Evolutionary conservation across 2,113 vertebrate species (phyloP).

Genomic region (Ptilorrhoa leucosticta): DNA sequence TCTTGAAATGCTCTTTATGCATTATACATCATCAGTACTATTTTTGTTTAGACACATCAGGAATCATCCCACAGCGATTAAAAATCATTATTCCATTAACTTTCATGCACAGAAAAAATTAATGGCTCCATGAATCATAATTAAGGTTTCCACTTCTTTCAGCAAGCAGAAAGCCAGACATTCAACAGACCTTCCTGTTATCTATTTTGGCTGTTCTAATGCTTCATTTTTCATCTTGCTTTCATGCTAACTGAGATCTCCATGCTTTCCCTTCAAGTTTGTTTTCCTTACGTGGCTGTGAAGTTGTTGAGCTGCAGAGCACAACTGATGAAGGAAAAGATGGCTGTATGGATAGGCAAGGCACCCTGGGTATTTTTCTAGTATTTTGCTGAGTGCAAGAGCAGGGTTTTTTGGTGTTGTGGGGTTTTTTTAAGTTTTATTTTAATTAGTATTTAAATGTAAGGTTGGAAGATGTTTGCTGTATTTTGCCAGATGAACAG

Average conservation of each 20-base stretch:
- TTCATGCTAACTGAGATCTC: slow-evolving; percentile 12
- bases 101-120: slow-evolving; percentile 58
- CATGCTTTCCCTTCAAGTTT: not conserved
- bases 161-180: slow-evolving; percentile 50
- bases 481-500: not conserved
- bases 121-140: slow-evolving; percentile 72
- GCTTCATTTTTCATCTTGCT: slow-evolving; percentile 55
- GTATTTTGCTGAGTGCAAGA: not conserved
- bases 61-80: slow-evolving; percentile 62
- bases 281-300: not conserved
- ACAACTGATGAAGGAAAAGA: not conserved
- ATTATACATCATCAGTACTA: slow-evolving; percentile 49
- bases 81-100: slow-evolving; percentile 77
- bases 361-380: not conserved
- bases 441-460: not conserved
- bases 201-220: slow-evolving; percentile 11
- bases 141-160: slow-evolving; percentile 62
- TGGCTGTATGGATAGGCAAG: not conserved
- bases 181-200: slow-evolving; percentile 38
- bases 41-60: slow-evolving; percentile 66
- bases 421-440: too few relatives aligned
- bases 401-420: accelerated
- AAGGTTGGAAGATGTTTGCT: not conserved
- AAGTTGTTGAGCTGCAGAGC: not conserved
- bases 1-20: slow-evolving; percentile 20